These are phyloP conservation scores for Aphelinus atriplicis DNA, from an alignment of 1,140 invertebrate species.

Conservation along the genomic window DNA sequence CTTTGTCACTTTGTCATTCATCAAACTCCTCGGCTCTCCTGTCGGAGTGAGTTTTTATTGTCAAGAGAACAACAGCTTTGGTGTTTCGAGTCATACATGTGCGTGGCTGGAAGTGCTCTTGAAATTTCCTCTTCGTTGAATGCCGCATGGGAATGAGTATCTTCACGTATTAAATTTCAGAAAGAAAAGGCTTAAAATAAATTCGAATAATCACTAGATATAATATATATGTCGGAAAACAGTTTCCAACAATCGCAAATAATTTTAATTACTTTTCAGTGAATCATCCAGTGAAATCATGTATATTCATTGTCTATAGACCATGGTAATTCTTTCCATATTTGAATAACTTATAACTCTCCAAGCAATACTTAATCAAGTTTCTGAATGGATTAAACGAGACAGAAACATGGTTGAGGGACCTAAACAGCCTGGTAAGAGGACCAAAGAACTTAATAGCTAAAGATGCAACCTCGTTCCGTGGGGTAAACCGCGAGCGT, in stretches of 20 bases:
- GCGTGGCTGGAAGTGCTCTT: conserved; percentile 10
- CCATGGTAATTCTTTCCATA: not conserved
- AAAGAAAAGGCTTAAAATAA: too few species aligned
- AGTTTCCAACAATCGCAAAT: too few species aligned
- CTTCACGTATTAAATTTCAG: too few species aligned
- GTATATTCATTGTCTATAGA: too few species aligned
- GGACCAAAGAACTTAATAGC: not conserved
- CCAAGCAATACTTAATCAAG: conserved; percentile 10
- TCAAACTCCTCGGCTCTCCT: not conserved
- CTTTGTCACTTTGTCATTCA: conserved; percentile 37
- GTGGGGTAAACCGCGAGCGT: not conserved
- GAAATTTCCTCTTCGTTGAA: conserved; percentile 4
- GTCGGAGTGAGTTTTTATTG: conserved; percentile 33
- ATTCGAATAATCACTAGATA: too few species aligned
- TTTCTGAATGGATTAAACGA: conserved; percentile 13
- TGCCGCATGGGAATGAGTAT: conserved; percentile 12
- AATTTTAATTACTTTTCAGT: too few species aligned
- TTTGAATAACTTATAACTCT: conserved; percentile 2
- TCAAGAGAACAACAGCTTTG: conserved; percentile 17
- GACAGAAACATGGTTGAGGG: too few species aligned
- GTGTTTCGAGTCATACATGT: not conserved
- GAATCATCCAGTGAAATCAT: too few species aligned
- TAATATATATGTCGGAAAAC: too few species aligned
- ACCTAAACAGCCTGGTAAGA: not conserved
- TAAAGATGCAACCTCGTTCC: not conserved